Base-by-base conservation (phyloP, 2,113 vertebrate genomes). In the Agapornis roseicollis region DNA sequence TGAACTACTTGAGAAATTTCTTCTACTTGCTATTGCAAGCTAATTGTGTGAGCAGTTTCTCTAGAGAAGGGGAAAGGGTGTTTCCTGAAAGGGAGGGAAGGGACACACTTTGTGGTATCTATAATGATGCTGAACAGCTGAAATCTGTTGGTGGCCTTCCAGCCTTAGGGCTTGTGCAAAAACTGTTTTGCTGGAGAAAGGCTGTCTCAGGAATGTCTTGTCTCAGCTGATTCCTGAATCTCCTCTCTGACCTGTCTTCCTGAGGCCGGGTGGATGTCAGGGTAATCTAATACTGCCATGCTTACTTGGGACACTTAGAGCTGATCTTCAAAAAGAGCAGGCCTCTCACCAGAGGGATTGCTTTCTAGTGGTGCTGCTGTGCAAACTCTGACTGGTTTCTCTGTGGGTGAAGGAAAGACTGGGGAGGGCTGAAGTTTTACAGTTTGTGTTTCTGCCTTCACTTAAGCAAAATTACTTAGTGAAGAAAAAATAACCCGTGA, bases 61-160 rank as follows among this genome's bases (percentile, higher is more conserved):
- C 33, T 61, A 44, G 83, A 89, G 72, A 53, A 88, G 64, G 63
- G 55, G 35, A 71, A 90, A 27, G 2, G 8, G 9, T 55, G 14
- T 64, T 93, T 78, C 52, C 56, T 90, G 73, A 46, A 42, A 37
- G 50, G 39, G 58, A 42, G 6, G 23, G 33, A n/a, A 22, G 11
- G n/a, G 61, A 7, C 25, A 2, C 47, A 1, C 2, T 64, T 31
- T 2, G 5, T 58, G 20, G 13, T 8, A 4, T 0, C 72, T 69
- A 33, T 68, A 78, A 72, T 61, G 80, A 61, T 73, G 56, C 64
- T 64, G 50, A 88, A 28, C 58, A 90, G 79, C 74, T 73, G 92
- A 85, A 66, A 47, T 31, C 6, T 44, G 22, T 46, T 80, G 90
- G 85, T 2, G 3, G 24, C 24, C 65, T 66, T 72, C 65, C 73